Conservation (phyloP, 2,888 invertebrate species). For the Chloroclysta siterata region DNA sequence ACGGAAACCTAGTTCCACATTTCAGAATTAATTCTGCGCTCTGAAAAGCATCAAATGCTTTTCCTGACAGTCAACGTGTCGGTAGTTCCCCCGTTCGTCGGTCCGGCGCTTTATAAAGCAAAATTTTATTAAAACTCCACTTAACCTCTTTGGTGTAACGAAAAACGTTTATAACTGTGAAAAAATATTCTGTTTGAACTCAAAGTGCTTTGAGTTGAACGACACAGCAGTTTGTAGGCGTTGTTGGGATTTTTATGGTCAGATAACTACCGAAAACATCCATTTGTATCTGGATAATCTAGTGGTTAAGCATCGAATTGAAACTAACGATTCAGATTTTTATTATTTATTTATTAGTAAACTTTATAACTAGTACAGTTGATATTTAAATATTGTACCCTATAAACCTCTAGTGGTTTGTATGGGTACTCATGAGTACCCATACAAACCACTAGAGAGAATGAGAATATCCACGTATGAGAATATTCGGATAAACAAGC, state of each 20-base stretch:
- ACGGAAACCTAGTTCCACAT: neutral
- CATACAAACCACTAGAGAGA: no score
- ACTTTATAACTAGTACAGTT: no score
- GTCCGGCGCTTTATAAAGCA: constrained; percentile 5
- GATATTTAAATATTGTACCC: no score
- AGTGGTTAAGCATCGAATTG: no score
- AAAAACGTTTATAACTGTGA: constrained; percentile 34
- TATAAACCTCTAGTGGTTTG: no score
- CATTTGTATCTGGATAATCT: no score
- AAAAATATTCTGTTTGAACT: constrained; percentile 37
- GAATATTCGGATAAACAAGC: no score
- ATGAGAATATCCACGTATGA: no score
- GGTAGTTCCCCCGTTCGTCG: neutral
- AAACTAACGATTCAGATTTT: no score
- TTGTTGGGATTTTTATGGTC: neutral
- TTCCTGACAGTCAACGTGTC: constrained; percentile 10
- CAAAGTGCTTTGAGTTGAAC: constrained; percentile 28
- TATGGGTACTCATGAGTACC: no score
- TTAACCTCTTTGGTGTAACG: constrained; percentile 28
- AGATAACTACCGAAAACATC: no score
- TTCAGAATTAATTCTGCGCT: constrained; percentile 8
- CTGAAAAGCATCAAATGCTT: constrained; percentile 5
- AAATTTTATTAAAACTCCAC: constrained; percentile 34
- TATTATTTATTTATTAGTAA: no score
- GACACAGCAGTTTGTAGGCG: constrained; percentile 5